Conservation (phyloP, 2,113 vertebrate species). For the Podarcis raffonei region DNA sequence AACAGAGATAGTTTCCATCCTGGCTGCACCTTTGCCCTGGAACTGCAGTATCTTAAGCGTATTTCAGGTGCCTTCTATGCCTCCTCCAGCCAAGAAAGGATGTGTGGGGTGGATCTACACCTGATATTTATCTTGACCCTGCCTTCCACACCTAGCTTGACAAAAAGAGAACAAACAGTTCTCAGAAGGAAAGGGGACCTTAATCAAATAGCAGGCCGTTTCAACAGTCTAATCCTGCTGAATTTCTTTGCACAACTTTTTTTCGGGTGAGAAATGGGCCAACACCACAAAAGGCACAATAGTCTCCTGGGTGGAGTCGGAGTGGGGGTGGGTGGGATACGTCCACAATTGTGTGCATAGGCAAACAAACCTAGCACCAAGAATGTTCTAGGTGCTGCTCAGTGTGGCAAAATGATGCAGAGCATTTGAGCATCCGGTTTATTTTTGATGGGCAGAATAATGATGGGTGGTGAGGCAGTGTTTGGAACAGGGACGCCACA, state of each 20-base stretch:
- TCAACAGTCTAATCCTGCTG: neutral
- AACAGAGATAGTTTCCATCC: neutral
- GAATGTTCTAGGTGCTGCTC: neutral
- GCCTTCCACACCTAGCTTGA: conserved; percentile 1
- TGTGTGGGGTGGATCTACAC: neutral
- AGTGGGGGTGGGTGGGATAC: neutral
- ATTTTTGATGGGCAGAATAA: too few species aligned
- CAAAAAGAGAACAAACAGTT: conserved; percentile 7
- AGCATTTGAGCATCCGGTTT: too few species aligned
- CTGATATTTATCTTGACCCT: too few species aligned
- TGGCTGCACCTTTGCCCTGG: neutral
- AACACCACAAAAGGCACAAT: neutral
- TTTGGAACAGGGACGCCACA: too few species aligned
- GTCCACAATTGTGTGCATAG: too few species aligned
- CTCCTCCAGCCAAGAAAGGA: neutral
- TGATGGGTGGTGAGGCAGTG: too few species aligned
- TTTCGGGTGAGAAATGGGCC: neutral
- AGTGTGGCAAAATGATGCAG: neutral
- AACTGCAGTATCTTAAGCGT: neutral
- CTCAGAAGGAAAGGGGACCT: neutral
- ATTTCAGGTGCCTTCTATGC: neutral
- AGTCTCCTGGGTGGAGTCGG: neutral
- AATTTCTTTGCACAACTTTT: neutral
- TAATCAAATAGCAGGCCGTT: neutral
- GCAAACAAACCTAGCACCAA: neutral